Base-by-base conservation (phyloP, 2,113 vertebrate genomes). In the Nesoenas mayeri region DNA sequence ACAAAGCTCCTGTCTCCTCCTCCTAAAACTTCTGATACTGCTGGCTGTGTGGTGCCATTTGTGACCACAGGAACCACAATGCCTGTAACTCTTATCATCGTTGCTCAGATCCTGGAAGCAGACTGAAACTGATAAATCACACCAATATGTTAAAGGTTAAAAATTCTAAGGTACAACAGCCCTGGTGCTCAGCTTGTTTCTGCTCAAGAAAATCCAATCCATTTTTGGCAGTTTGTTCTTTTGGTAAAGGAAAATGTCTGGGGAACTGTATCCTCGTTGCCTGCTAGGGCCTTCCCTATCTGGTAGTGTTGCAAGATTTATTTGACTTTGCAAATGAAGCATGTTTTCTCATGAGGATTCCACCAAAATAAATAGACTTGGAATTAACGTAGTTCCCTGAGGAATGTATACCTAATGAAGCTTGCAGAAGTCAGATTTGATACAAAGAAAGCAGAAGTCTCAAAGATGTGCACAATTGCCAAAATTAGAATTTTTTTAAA, bases 331-430 rank as follows among this genome's bases (percentile, higher is more conserved):
- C 17, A 34, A 48, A 47, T 32, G 32, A 88, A 61, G 66, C 24
- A 18, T 60, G 34, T 72, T 96, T 96, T 95, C 75, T 89, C 22
- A 61, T 89, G 75, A 29, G 84, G 78, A 77, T 94, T 91, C 82
- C 77, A 82, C 47, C 38, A 58, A 71, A 80, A 71, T 81, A 91
- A 79, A 88, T 92, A 51, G 24, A 42, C 42, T 19, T 85, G 79
- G 78, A 57, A 17, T 88, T 88, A 92, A 32, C 54, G 32, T 62
- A 66, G 62, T 85, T 94, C 79, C 53, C 32, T 60, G 54, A 89
- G 85, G 92, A 93, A 94, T 91, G 90, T 88, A 10, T 87, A 28
- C n/a, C 64, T 91, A 83, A 93, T 92, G 93, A 93, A 74, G 51
- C 50, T 85, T 79, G 51, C 61, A 47, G 71, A 96, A 29, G 80